Base-by-base conservation (phyloP, 64 coral and sea anemone genomes). In the Porites lutea region DNA sequence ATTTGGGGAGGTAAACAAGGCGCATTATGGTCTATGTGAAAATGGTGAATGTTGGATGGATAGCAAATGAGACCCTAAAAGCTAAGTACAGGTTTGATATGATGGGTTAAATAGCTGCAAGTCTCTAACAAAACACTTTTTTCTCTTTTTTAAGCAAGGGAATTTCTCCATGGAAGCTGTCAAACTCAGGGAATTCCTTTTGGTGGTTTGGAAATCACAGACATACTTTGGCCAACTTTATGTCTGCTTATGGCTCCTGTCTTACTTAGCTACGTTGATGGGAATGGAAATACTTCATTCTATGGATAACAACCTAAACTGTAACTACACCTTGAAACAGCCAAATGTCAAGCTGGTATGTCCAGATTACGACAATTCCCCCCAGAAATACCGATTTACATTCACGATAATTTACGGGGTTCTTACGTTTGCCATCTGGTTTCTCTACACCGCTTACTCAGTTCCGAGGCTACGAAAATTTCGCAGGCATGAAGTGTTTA, bases 211-310 rank as follows among this genome's bases (percentile, higher is more conserved):
- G 73, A 76, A 76, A 18, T 76, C 73, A 5, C 73, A 76, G 15
- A 52, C 73, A 76, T 52, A 76, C 13, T 76, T 76, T 76, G 73
- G 73, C 5, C 73, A 76, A 51, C 46, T 76, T 48, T 48, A 76
- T 49, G 47, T 51, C 48, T 48, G 73, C 51, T 13, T 76, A 18
- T 76, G 73, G 73, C n/a, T 76, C 48, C 13, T 76, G 46, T 76
- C 73, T 15, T 76, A 51, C 19, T 48, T 76, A 48, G 73, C 46
- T 16, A 52, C 73, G 6, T 76, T 76, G 18, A 76, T 76, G 14
- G 73, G 73, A 52, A 50, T 76, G 47, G 48, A 76, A 50, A n/a
- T 76, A 76, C 46, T 76, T 76, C 45, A 76, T 76, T 76, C 73
- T 15, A 48, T 46, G n/a, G 47, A 51, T 7, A 50, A 10, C 48